A percentile compares a stretch with the other conserved stretches of the same genome.
These are phyloP conservation scores for Phthorimaea operculella DNA, from an alignment of 1,140 invertebrate species.

Conservation along the genomic window DNA sequence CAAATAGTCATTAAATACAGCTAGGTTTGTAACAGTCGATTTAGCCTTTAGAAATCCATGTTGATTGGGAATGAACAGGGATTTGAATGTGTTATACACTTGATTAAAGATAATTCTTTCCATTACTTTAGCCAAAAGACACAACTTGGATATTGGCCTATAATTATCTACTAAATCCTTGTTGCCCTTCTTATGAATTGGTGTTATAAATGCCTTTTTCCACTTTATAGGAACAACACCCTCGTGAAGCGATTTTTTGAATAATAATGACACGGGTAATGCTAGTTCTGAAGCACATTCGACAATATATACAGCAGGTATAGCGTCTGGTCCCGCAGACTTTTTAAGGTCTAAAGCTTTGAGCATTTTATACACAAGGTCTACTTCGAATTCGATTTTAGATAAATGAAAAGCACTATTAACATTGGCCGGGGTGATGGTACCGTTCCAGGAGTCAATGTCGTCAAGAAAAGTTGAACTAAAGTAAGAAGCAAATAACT, in stretches of 20 bases:
- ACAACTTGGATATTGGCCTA: no score
- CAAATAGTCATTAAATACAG: background rate
- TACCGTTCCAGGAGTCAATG: no score
- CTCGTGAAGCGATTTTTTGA: background rate
- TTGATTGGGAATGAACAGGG: background rate
- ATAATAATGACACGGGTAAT: background rate
- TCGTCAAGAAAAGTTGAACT: no score
- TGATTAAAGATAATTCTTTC: background rate
- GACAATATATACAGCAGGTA: background rate
- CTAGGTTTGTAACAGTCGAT: background rate
- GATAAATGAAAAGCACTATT: background rate
- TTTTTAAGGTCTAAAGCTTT: background rate
- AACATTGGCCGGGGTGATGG: no score
- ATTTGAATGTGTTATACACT: background rate
- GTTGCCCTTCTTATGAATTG: constrained; percentile 3
- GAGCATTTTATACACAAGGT: no score
- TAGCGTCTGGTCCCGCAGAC: background rate
- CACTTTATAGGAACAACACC: background rate
- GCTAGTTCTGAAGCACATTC: background rate
- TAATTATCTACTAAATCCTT: no score
- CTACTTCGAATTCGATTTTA: no score
- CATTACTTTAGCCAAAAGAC: background rate
- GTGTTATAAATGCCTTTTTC: background rate
- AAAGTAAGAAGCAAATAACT: no score
- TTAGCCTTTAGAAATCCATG: background rate